Percentiles rank a stretch among this genome's conserved stretches.
phyloP scores from a whole-genome alignment of 2,113 vertebrate genomes.

The Nicator chloris region DNA sequence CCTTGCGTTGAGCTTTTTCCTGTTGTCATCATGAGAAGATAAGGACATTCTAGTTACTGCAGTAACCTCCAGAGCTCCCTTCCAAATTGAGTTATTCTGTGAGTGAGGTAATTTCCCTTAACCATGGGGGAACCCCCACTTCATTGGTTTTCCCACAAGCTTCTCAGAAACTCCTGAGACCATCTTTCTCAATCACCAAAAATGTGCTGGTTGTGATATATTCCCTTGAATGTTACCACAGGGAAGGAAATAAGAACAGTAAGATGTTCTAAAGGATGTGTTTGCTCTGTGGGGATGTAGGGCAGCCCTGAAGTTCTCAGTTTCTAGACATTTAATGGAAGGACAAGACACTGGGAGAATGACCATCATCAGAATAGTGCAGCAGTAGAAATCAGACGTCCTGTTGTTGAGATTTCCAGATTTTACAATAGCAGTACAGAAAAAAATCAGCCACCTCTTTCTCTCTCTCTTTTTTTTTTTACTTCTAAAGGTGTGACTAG shows the following conservation, averaged over 20 bases:
- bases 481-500: not conserved
- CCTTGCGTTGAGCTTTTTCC: not conserved
- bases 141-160: not conserved
- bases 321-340: not conserved
- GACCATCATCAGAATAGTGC: not conserved
- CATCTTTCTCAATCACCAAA: not conserved
- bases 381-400: not conserved
- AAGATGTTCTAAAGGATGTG: not conserved
- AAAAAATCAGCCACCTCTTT: not conserved
- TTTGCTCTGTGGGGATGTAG: not conserved
- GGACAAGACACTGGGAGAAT: not conserved
- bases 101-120: not conserved
- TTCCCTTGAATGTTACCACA: not conserved
- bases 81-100: not conserved
- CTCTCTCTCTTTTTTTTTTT: not conserved
- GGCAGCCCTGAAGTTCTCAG: not conserved
- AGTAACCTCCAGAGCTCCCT: not conserved
- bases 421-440: not conserved
- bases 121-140: not conserved
- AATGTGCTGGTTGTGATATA: not conserved
- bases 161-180: not conserved
- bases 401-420: not conserved
- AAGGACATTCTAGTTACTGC: not conserved
- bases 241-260: not conserved
- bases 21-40: not conserved